Conservation (phyloP, 1,140 invertebrate genomes). For the Drosophila pseudoananassae region DNA sequence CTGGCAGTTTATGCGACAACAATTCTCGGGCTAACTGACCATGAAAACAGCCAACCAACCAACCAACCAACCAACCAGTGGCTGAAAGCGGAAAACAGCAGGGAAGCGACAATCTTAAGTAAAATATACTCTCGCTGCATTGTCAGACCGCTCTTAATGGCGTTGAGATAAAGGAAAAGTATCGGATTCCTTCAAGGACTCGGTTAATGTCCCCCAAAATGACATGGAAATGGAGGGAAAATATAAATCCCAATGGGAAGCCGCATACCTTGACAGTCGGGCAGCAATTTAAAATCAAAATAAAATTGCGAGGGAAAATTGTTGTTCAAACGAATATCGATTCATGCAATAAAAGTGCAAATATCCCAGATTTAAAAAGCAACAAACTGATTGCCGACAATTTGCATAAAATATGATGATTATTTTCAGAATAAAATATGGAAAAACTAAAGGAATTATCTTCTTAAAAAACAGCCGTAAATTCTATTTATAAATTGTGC, state of each 20-base stretch:
- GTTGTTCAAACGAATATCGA: neutral
- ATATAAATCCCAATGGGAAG: constrained; percentile 5
- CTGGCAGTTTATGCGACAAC: constrained; percentile 63
- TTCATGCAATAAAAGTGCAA: neutral
- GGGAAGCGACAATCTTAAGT: constrained; percentile 34
- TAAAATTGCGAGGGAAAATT: neutral
- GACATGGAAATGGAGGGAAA: neutral
- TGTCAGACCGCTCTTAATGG: constrained; percentile 36
- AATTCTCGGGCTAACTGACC: constrained; percentile 56
- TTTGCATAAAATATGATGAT: neutral
- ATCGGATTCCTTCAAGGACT: constrained; percentile 32
- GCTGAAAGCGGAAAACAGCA: constrained; percentile 32
- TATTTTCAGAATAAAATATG: neutral
- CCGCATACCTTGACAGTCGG: constrained; percentile 8
- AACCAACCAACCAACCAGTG: constrained; percentile 13
- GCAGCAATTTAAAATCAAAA: constrained; percentile 5
- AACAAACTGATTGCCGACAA: neutral
- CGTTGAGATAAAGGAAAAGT: constrained; percentile 48
- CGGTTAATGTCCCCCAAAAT: constrained; percentile 25
- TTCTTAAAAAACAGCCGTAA: neutral
- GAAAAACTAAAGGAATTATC: neutral
- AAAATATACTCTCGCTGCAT: constrained; percentile 39
- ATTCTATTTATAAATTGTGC: neutral
- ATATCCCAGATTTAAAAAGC: constrained; percentile 1
- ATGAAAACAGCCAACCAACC: constrained; percentile 57